These are phyloP conservation scores for Limnodromus scolopaceus DNA, from an alignment of 2,797 vertebrate species.

Conservation along the genomic window DNA sequence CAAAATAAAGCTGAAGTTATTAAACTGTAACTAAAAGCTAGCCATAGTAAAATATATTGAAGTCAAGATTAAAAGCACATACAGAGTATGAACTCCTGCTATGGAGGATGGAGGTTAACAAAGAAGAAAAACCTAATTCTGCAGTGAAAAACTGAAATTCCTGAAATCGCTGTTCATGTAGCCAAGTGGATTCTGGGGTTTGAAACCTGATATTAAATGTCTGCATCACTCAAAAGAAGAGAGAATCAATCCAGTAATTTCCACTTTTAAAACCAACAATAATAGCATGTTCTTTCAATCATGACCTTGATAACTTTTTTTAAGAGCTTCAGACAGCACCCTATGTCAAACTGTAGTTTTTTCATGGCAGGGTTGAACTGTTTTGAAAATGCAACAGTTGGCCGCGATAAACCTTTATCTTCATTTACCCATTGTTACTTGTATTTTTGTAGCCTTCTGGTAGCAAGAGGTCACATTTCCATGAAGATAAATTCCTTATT, in stretches of 20 bases:
- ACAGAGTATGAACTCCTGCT: background rate
- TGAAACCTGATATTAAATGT: background rate
- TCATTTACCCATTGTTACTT: constrained; percentile 71
- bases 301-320: constrained; percentile 12
- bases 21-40: constrained; percentile 62
- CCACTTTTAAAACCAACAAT: background rate
- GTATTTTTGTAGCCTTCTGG: constrained; percentile 69
- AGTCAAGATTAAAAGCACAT: constrained; percentile 61
- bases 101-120: background rate
- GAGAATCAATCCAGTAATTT: background rate
- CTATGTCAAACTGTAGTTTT: constrained; percentile 36
- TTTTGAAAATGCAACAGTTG: constrained; percentile 64
- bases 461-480: constrained; percentile 76
- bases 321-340: background rate
- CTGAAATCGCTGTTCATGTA: constrained; percentile 4
- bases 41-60: constrained; percentile 64
- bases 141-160: constrained; percentile 4
- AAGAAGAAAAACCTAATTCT: background rate
- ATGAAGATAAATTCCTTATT: constrained; percentile 81
- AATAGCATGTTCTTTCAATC: background rate
- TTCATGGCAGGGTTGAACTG: constrained; percentile 43
- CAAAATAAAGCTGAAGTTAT: constrained; percentile 69
- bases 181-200: background rate
- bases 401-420: constrained; percentile 75
- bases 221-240: background rate